Evolutionary conservation across 2,888 invertebrate species (phyloP), one percentile per base, ranked within the genome.

Genomic region (Alsophila aescularia): DNA sequence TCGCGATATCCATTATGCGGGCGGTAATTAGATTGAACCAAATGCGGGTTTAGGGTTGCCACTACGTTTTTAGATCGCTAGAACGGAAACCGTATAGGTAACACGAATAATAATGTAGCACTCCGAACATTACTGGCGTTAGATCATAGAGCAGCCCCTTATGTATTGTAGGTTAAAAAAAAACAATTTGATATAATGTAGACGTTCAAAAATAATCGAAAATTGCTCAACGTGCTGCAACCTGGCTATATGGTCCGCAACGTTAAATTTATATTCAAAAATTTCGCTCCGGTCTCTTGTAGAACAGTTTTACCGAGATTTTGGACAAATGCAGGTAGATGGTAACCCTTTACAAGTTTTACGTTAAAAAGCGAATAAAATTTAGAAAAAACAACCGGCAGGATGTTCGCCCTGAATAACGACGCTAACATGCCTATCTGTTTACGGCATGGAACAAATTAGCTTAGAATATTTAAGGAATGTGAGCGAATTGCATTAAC

Each of bases 11-110:
- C 81, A 88, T 85, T 86, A 88, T 90, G 81, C 87, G 87, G 89
- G 89, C 73, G 58, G 80, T 87, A 90, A 90, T 89, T 90, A 90
- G 80, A 87, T 85, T 87, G 84, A 86, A 85, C 85, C 84, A 81
- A 89, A 90, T 90, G 87, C 87, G 89, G 89, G 89, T 74, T 37
- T 56, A 51, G 55, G 55, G 55, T 40, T 56, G 50, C 41, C 55
- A 32, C 54, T 43, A 36, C 40, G 18, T 43, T 43, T 24, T 48
- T 54, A 49, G 39, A 35, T 13, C 9, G n/a, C 12, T 15, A 34
- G 3, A 34, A 15, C 14, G 16, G 12, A 45, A 52, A 15, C 24
- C 24, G 24, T 8, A n/a, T n/a, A n/a, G n/a, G n/a, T n/a, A n/a
- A n/a, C n/a, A n/a, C n/a, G n/a, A n/a, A n/a, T n/a, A n/a, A n/a